A percentile compares a stretch with the other conserved stretches of the same genome.
These are phyloP conservation scores for Mormyrus lacerda DNA, from an alignment of 2,113 vertebrate genomes.

Conservation along the genomic window DNA sequence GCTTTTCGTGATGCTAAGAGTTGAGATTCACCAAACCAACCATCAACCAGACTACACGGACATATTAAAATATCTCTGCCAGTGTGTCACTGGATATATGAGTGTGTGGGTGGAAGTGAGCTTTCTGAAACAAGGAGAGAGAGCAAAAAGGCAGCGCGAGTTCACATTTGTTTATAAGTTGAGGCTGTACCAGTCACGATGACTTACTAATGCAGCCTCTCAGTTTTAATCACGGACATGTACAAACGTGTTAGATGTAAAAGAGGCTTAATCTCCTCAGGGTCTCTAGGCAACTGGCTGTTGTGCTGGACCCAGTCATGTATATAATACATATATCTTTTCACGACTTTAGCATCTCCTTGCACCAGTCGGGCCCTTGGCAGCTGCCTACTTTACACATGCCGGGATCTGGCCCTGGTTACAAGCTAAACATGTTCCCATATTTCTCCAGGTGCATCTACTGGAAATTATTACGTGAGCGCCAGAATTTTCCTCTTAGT, in stretches of 20 bases:
- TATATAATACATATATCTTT: background rate
- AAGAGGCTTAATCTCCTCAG: background rate
- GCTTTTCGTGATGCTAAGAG: background rate
- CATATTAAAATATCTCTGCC: background rate
- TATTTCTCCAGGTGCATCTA: background rate
- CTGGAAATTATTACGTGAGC: background rate
- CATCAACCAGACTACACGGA: background rate
- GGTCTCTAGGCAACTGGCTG: background rate
- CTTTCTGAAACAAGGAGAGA: background rate
- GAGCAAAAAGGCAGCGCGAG: background rate
- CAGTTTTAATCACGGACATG: background rate
- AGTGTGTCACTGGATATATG: background rate
- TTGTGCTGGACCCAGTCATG: background rate
- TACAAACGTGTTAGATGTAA: background rate
- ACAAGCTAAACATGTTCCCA: background rate
- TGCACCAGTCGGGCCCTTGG: background rate
- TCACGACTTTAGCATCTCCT: background rate
- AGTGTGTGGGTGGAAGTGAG: background rate
- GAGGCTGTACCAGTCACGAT: background rate
- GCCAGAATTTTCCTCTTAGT: background rate
- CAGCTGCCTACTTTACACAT: background rate
- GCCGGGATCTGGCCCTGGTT: background rate
- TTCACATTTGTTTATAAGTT: slow-evolving; percentile 3
- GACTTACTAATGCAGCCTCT: background rate
- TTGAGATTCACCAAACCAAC: background rate